A percentile compares a stretch with the other conserved stretches of the same genome.
Evolutionary conservation across 2,113 vertebrate species (phyloP).

Genomic region (Clupea harengus): DNA sequence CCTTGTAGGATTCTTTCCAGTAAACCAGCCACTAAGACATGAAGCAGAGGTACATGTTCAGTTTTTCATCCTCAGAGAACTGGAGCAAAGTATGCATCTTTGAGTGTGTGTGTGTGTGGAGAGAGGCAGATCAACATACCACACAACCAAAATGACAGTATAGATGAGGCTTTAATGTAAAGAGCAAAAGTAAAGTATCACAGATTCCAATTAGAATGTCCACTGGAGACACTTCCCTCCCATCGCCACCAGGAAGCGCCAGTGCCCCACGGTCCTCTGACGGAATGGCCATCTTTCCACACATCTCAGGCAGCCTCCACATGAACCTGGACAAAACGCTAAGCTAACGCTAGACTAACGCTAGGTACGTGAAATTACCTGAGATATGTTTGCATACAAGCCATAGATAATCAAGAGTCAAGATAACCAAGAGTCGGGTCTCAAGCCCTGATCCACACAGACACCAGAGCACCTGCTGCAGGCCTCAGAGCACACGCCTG

Average conservation of each 20-base stretch:
- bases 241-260: background rate
- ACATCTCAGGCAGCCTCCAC: background rate
- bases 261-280: background rate
- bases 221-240: background rate
- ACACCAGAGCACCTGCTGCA: slow-evolving; percentile 23
- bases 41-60: too few relatives aligned
- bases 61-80: too few relatives aligned
- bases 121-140: background rate
- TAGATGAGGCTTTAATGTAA: background rate
- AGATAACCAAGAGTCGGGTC: background rate
- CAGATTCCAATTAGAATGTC: background rate
- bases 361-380: slow-evolving; percentile 60
- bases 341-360: background rate
- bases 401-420: slow-evolving; percentile 45
- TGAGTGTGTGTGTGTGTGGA: background rate
- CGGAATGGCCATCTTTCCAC: background rate
- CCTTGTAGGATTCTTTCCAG: too few relatives aligned
- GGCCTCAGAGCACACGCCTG: slow-evolving; percentile 12
- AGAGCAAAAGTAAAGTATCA: background rate
- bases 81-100: too few relatives aligned
- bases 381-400: slow-evolving; percentile 65
- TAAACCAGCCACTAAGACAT: too few relatives aligned
- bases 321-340: background rate
- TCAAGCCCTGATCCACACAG: background rate
- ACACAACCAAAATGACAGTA: background rate